Evolutionary conservation across 2,113 vertebrate species (phyloP).

Genomic region (Pachycephala philippinensis): DNA sequence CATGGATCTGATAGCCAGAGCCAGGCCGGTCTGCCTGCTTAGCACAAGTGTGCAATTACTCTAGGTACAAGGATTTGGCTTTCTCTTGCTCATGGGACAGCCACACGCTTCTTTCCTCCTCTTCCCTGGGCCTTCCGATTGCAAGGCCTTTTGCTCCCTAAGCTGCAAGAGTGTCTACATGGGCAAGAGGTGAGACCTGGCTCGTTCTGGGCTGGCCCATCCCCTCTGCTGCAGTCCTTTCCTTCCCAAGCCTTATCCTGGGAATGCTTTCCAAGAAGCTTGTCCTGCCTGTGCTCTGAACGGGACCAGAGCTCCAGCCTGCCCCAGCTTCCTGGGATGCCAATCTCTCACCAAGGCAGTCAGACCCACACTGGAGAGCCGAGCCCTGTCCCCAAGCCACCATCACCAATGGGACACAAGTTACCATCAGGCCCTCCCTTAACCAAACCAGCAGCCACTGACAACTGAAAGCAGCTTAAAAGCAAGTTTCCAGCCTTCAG

Average conservation of each 20-base stretch:
- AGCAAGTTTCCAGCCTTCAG: background rate
- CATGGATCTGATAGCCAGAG: accelerated
- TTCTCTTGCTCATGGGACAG: background rate
- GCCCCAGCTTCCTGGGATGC: background rate
- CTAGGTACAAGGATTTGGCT: background rate
- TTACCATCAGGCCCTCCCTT: background rate
- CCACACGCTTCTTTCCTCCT: background rate
- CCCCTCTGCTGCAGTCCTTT: background rate
- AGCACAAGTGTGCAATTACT: accelerated
- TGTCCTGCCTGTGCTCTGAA: background rate
- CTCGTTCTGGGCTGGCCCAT: background rate
- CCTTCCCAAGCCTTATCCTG: background rate
- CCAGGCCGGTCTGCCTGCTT: accelerated
- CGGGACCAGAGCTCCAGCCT: background rate
- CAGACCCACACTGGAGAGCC: accelerated
- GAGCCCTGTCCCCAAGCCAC: background rate
- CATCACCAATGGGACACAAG: background rate
- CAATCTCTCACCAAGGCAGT: background rate
- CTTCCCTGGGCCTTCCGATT: background rate
- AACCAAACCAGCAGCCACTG: background rate
- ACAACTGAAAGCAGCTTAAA: background rate
- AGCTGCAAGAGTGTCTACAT: background rate
- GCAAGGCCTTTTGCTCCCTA: background rate
- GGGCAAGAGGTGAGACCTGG: background rate
- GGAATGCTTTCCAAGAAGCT: accelerated